Base-by-base conservation (phyloP, 2,888 invertebrate genomes). In the Eudemis profundana region DNA sequence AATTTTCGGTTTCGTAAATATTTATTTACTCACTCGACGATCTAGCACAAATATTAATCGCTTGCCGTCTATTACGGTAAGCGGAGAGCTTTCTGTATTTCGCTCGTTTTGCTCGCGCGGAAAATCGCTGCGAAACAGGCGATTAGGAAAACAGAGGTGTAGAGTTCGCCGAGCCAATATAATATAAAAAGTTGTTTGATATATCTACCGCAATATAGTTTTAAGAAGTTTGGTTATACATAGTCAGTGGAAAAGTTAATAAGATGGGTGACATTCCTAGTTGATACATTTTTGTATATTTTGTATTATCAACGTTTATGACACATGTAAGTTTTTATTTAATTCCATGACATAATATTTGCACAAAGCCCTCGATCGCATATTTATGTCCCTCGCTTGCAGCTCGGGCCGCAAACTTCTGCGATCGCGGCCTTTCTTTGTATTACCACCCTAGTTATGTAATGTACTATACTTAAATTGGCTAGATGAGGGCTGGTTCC, bases 121-220 rank as follows among this genome's bases (percentile, higher is more conserved):
- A 46, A 57, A 46, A 57, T 57, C 46, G 57, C 33, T 36, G 57
- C 57, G 21, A 46, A 36, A 36, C 57, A 57, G n/a, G n/a, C 57
- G 33, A 57, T 44, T 57, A 33, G 46, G 33, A 21, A 44, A 57
- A 57, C 33, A 57, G 33, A 14, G 46, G 5, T 36, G 36, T 14
- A 8, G 7, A 36, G 46, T 47, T 57, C 47, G 57, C 33, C 12
- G 46, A 57, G 46, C 57, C 21, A 27, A 12, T 33, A 8, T 14
- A 23, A 5, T 5, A 23, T 4, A 23, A 3, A 23, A 23, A n/a
- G n/a, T n/a, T n/a, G n/a, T n/a, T n/a, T 33, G 33, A 8, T 33
- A 29, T 29, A 8, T 33, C 10, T 33, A 10, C 33, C 8, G 2
- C 33, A 5, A 27, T 0, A 27, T 5, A 4, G 4, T 27, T 27